A percentile compares a stretch with the other conserved stretches of the same genome.
phyloP scores from a whole-genome alignment of 2,797 vertebrate genomes.

The Hoplostethus mediterraneus region DNA sequence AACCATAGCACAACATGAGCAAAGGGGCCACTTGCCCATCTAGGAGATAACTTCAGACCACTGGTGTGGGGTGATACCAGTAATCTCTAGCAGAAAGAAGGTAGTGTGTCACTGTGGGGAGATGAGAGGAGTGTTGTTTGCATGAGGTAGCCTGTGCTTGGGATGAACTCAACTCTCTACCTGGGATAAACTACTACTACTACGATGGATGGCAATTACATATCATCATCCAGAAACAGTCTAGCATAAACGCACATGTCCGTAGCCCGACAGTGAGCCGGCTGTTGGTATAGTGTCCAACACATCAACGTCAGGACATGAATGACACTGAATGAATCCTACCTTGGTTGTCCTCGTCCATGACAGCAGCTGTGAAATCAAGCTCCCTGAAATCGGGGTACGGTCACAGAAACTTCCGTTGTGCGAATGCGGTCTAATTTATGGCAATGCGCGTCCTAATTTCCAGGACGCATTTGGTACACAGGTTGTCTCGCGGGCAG shows the following conservation, averaged over 20 bases:
- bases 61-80: neutral
- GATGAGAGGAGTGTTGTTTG: constrained; percentile 1
- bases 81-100: neutral
- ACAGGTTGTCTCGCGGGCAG: constrained; percentile 71
- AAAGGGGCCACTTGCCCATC: neutral
- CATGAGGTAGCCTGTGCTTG: neutral
- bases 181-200: neutral
- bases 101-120: neutral
- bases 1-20: neutral
- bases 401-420: constrained; percentile 69
- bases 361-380: constrained; percentile 60
- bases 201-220: neutral
- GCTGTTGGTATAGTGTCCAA: neutral
- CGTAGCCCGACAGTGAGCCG: constrained; percentile 1
- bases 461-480: constrained; percentile 62
- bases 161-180: constrained; percentile 3
- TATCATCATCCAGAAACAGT: neutral
- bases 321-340: constrained; percentile 51
- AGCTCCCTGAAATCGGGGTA: constrained; percentile 33
- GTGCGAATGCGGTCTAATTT: constrained; percentile 33
- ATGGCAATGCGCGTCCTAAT: constrained; percentile 53
- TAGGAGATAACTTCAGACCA: constrained; percentile 21
- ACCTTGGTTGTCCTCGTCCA: constrained; percentile 87
- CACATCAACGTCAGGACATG: constrained; percentile 3
- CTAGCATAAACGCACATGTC: constrained; percentile 23